Base-by-base conservation (phyloP, 1,140 invertebrate species). In the Phortica variegata region DNA sequence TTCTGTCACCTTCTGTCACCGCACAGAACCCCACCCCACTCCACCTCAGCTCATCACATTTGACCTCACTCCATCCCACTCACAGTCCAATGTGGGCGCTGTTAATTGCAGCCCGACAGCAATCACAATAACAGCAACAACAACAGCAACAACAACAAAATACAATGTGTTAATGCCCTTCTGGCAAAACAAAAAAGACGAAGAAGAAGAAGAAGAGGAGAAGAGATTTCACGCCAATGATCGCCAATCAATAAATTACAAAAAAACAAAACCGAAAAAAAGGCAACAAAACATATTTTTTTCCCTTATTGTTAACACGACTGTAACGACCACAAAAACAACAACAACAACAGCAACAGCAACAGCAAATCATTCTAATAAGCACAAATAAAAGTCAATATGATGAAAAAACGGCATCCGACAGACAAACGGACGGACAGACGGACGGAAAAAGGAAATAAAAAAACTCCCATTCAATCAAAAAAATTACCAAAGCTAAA, bases 191-290 rank as follows among this genome's bases (percentile, higher is more conserved):
- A 26, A 26, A 5, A 26, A 26, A 5, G 10, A 26, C 23, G 10
- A 26, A 5, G 10, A 26, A n/a, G n/a, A n/a, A n/a, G n/a, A n/a
- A n/a, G n/a, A n/a, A n/a, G n/a, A 10, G 13, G 33, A 15, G 59
- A 40, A 44, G 57, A 55, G 44, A 60, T 60, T 60, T 60, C 55
- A 60, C 56, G 55, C 58, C 58, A 50, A 51, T 60, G 58, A 60
- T 55, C 48, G 56, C 63, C 63, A 66, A 66, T 66, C 63, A 66
- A 66, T 66, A 62, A 63, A 57, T 54, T 56, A 45, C 52, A 58
- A 48, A 44, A 54, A 39, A 37, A 40, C 10, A 18, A 33, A 16
- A 46, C 23, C 20, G 41, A 50, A 50, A 55, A 48, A 48, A 16
- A 41, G 23, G 29, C 29, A 36, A 29, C 29, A 47, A 57, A 45